Conservation (phyloP, 92 coral and sea anemone species). For the Galaxea fascicularis region DNA sequence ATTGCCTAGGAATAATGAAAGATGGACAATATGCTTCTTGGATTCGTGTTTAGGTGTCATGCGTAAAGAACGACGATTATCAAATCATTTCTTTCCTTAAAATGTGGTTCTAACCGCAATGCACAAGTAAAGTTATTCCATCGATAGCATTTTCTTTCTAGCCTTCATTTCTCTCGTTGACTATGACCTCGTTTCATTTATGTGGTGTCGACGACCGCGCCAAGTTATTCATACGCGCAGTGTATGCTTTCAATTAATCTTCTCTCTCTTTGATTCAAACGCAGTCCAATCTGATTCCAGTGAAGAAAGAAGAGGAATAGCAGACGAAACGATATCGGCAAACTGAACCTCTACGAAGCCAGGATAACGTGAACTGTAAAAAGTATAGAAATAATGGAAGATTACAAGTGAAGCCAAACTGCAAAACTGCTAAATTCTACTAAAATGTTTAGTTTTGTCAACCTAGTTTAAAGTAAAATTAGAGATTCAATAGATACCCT, state of each 20-base stretch:
- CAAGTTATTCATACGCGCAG: not conserved
- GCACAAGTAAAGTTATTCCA: not conserved
- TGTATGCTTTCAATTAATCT: not conserved
- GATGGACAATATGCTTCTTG: no score
- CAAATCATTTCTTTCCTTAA: no score
- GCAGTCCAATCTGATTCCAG: constrained; percentile 63
- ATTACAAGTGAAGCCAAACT: not conserved
- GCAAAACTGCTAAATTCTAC: not conserved
- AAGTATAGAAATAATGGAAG: not conserved
- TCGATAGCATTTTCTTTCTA: not conserved
- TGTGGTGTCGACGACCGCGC: not conserved
- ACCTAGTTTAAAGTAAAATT: no score
- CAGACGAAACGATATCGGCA: constrained; percentile 60
- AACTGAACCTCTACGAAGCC: constrained; percentile 61
- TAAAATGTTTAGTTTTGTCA: no score
- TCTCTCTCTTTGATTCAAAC: constrained; percentile 69
- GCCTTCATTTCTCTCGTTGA: not conserved
- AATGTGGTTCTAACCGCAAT: no score
- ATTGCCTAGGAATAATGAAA: no score
- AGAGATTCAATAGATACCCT: no score
- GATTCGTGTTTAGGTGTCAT: no score
- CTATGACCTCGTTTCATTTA: not conserved
- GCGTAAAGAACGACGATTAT: no score
- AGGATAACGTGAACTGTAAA: constrained; percentile 13
- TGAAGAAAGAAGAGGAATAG: constrained; percentile 45